Percentiles rank a stretch among this genome's conserved stretches.
phyloP scores from a whole-genome alignment of 2,888 invertebrate genomes.

The Cephalotes varians region DNA sequence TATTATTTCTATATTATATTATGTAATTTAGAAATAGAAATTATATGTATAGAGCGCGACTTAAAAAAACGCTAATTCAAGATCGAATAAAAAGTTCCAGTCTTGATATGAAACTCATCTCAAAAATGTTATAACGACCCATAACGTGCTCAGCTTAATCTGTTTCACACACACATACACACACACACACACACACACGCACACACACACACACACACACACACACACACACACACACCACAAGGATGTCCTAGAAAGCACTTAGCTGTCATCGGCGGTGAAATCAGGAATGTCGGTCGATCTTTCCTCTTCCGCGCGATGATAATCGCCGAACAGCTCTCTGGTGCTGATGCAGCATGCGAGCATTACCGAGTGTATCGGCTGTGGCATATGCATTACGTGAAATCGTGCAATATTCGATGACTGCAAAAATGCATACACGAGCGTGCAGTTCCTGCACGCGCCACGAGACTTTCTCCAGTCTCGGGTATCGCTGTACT shows the following conservation, averaged over 20 bases:
- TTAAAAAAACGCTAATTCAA: neutral
- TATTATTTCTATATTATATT: neutral
- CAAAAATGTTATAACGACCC: neutral
- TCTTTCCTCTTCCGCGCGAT: constrained; percentile 47
- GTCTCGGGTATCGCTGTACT: constrained; percentile 64
- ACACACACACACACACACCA: too few species aligned
- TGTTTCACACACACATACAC: neutral
- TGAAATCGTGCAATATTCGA: constrained; percentile 72
- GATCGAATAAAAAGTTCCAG: neutral
- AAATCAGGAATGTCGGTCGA: constrained; percentile 51
- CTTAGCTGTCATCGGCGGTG: constrained; percentile 41
- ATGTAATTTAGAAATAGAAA: neutral
- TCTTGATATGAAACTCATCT: neutral
- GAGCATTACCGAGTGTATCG: neutral
- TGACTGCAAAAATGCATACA: constrained; percentile 63
- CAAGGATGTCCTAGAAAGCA: constrained; percentile 42
- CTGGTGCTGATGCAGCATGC: constrained; percentile 29
- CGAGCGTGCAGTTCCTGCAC: constrained; percentile 64
- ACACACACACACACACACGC: too few species aligned
- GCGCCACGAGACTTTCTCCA: constrained; percentile 71
- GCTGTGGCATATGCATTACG: constrained; percentile 71
- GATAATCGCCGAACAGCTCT: constrained; percentile 24
- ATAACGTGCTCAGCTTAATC: neutral
- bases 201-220: too few species aligned
- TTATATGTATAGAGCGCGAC: neutral